phyloP scores from a whole-genome alignment of 1,140 invertebrate species.

The Pentalonia nigronervosa region DNA sequence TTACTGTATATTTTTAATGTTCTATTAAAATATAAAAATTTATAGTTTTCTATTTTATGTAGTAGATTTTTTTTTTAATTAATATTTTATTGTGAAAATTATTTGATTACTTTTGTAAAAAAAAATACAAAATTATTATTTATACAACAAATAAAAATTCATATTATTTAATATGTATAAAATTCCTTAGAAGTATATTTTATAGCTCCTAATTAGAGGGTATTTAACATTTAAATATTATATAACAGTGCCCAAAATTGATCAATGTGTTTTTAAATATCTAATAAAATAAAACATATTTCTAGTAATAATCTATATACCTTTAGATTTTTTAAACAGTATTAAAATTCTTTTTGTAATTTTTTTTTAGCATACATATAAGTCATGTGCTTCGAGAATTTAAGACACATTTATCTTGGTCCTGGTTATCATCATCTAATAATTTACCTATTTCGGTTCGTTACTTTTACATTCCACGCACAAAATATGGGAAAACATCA shows the following conservation, averaged over 20 bases:
- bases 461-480: slow-evolving; percentile 2
- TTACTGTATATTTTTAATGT: neutral
- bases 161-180: neutral
- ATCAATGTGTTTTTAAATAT: neutral
- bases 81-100: too few species aligned
- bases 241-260: neutral
- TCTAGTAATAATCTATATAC: neutral
- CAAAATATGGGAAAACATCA: neutral
- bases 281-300: neutral
- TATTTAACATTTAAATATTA: neutral
- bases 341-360: neutral
- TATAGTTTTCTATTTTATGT: neutral
- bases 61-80: too few species aligned
- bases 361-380: slow-evolving; percentile 9
- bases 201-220: neutral
- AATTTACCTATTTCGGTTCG: neutral
- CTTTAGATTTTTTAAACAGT: neutral
- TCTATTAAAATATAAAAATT: neutral
- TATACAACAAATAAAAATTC: too few species aligned
- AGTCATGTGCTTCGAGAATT: slow-evolving; percentile 42
- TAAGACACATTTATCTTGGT: slow-evolving; percentile 41
- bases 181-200: neutral
- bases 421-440: neutral
- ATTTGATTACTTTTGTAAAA: too few species aligned
- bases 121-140: neutral